Evolutionary conservation across 2,797 vertebrate genomes (phyloP), one percentile per base, ranked within the genome.

Genomic region (Cossypha niveicapilla): DNA sequence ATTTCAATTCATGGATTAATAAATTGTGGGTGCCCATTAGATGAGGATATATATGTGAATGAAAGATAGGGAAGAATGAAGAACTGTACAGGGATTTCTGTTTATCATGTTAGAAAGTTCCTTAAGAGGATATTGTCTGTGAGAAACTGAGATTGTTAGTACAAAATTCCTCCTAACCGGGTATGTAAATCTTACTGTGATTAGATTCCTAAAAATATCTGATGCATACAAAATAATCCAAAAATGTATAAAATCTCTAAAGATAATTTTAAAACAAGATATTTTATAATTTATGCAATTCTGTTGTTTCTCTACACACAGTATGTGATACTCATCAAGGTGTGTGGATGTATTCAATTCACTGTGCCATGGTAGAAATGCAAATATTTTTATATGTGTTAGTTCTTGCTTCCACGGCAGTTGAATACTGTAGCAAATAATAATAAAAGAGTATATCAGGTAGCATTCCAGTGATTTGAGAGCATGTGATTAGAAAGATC

Each of bases 301-400:
- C 5, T 44, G 3, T 14, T 73, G 1, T 67, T 77, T 17, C 8
- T 44, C 6, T 61, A 10, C 9, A 34, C 13, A 42, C 16, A 42
- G 9, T 23, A 34, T 48, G 3, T 50, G 5, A 8, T 30, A 60
- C 7, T 48, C 1, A 1, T 39, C 21, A 67, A 50, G 5, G 3
- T 41, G 7, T 35, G 32, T 44, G 18, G 30, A 14, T 23, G 3
- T 3, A 41, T 86, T 88, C 17, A 51, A 14, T 21, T 58, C 23
- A 42, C 8, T 39, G 15, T 15, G 61, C 17, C 18, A 32, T 63
- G 13, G 22, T 8, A 85, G 21, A 75, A 35, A 62, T 18, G 60
- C 7, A 78, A 70, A 30, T 82, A 53, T 51, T 71, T 88, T 82
- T n/a, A 13, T 60, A 51, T 22, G 8, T 53, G 14, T 39, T 61